phyloP scores from a whole-genome alignment of 2,113 vertebrate genomes.

The Chionis minor region DNA sequence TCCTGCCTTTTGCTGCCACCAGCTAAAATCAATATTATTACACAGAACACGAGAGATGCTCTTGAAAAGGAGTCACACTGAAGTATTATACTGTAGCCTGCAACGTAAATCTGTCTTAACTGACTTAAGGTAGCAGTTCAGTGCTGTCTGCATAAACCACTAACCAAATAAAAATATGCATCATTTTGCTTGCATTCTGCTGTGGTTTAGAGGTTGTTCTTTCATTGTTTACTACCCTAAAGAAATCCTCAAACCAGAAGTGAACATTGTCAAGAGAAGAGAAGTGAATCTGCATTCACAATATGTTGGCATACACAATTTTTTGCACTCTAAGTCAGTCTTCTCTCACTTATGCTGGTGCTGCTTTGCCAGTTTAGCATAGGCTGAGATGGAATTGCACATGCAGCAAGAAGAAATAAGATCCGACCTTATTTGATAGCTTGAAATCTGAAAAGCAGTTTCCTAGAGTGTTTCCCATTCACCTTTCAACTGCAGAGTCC shows the following conservation, averaged over 20 bases:
- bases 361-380: not conserved
- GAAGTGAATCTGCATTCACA: not conserved
- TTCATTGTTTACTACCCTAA: not conserved
- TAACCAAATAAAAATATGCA: not conserved
- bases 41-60: not conserved
- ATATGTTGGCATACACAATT: not conserved
- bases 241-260: not conserved
- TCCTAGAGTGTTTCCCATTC: not conserved
- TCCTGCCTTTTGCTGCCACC: constrained; percentile 44
- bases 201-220: not conserved
- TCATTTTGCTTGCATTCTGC: not conserved
- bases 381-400: not conserved
- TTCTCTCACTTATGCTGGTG: not conserved
- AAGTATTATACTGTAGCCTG: not conserved
- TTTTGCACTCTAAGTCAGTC: not conserved
- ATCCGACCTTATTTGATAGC: not conserved
- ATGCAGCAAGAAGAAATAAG: not conserved
- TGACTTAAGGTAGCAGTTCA: not conserved
- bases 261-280: not conserved
- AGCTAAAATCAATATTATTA: constrained; percentile 1
- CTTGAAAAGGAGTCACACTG: not conserved
- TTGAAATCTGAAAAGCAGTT: not conserved
- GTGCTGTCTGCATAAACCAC: not conserved
- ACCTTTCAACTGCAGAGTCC: not conserved
- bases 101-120: not conserved